Conservation (phyloP, 2,888 invertebrate species). For the Periphyllus acericola region DNA sequence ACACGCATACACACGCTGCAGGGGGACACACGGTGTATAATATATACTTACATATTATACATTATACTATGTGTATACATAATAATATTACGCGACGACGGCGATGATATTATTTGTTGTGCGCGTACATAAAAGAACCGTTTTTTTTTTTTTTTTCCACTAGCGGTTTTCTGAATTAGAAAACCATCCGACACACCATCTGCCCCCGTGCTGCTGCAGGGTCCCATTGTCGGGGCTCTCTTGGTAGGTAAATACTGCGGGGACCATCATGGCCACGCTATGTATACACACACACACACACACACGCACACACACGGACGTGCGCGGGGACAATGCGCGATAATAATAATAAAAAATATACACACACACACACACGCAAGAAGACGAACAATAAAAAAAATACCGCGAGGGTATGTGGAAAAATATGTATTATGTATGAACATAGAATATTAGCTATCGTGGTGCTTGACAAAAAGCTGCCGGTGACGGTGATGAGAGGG, state of each 20-base stretch:
- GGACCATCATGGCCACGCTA: slow-evolving; percentile 37
- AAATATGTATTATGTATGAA: not conserved
- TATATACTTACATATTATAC: not conserved
- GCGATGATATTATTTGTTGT: slow-evolving; percentile 1
- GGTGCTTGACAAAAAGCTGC: slow-evolving; percentile 42
- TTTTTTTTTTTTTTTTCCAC: slow-evolving; percentile 44
- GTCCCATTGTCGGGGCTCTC: slow-evolving; percentile 25
- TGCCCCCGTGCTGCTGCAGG: slow-evolving; percentile 14
- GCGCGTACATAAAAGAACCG: slow-evolving; percentile 46
- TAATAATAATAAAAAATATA: slow-evolving; percentile 7
- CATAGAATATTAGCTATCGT: not conserved
- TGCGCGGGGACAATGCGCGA: not conserved
- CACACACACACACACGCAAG: not conserved
- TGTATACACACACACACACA: not conserved
- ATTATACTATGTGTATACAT: not conserved
- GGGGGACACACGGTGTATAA: not conserved
- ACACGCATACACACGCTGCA: not conserved
- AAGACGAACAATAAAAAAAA: slow-evolving; percentile 49
- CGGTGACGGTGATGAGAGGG: not conserved
- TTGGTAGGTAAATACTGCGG: slow-evolving; percentile 31
- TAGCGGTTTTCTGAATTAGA: slow-evolving; percentile 57
- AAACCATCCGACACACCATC: slow-evolving; percentile 50
- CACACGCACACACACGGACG: not conserved
- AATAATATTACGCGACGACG: slow-evolving; percentile 10
- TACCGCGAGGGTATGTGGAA: not conserved